Percentiles rank a stretch among this genome's conserved stretches.
Conservation (phyloP, 2,797 vertebrate species). For the Apogon talboti region DNA sequence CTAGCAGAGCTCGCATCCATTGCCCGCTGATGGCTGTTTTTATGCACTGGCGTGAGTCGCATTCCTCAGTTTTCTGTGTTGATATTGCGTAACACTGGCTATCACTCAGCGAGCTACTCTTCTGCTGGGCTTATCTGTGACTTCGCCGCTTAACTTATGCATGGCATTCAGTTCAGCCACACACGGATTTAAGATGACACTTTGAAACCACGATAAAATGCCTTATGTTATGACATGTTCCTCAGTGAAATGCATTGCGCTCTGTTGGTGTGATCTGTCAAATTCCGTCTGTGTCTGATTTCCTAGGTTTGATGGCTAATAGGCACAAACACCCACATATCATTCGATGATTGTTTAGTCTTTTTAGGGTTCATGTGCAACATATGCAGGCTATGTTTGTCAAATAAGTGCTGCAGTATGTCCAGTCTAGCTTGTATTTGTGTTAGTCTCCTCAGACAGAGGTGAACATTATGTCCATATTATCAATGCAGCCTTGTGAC, state of each 20-base stretch:
- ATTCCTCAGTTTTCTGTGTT: constrained; percentile 81
- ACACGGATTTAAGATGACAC: constrained; percentile 19
- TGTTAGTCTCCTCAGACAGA: constrained; percentile 21
- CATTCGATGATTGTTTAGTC: neutral
- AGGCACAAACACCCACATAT: constrained; percentile 36
- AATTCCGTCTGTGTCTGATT: neutral
- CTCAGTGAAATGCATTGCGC: neutral
- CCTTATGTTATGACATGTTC: no score
- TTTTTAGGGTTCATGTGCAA: constrained; percentile 9
- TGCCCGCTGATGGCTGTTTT: constrained; percentile 46
- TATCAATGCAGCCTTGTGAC: constrained; percentile 25
- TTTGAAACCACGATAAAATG: neutral
- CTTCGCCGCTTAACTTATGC: constrained; percentile 45
- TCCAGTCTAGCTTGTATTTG: constrained; percentile 23
- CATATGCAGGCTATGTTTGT: constrained; percentile 15
- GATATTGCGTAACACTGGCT: constrained; percentile 80
- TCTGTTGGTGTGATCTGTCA: constrained; percentile 5
- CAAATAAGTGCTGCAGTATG: constrained; percentile 42
- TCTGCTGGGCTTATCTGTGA: constrained; percentile 57
- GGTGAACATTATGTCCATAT: constrained; percentile 28
- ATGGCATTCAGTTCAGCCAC: constrained; percentile 43
- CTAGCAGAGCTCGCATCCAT: constrained; percentile 43
- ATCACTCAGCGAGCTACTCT: constrained; percentile 55
- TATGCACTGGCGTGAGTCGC: constrained; percentile 75
- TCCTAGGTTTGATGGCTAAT: neutral